Evolutionary conservation across 2,888 invertebrate species (phyloP).

Genomic region (Metellina segmentata): DNA sequence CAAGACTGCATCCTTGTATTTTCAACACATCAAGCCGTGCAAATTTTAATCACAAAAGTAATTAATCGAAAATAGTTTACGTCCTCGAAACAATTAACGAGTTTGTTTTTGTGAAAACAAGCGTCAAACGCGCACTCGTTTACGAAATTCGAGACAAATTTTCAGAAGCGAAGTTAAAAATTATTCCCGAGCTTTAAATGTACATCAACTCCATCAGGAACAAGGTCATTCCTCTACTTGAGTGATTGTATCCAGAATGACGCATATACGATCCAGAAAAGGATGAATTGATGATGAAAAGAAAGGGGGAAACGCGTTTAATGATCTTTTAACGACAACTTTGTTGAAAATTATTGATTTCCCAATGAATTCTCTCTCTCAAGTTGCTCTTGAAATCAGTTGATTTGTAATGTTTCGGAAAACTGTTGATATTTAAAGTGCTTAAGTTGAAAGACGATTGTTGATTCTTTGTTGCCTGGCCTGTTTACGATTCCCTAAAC

Average conservation of each 20-base stretch:
- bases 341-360: conserved; percentile 55
- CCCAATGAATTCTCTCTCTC: conserved; percentile 5
- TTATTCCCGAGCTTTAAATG: too few species aligned
- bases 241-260: background rate
- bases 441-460: background rate
- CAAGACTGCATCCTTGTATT: too few species aligned
- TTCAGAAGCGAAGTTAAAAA: too few species aligned
- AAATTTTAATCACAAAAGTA: too few species aligned
- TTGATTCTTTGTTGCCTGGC: background rate
- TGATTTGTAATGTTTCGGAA: conserved; percentile 15
- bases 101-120: too few species aligned
- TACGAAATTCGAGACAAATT: too few species aligned
- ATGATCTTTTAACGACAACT: conserved; percentile 53
- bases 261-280: conserved; percentile 12
- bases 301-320: conserved; percentile 22
- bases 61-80: too few species aligned
- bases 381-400: conserved; percentile 35
- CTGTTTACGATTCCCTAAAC: background rate
- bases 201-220: too few species aligned
- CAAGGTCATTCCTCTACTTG: background rate
- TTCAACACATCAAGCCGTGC: too few species aligned
- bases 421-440: background rate
- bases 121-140: too few species aligned
- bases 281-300: background rate
- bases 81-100: too few species aligned